A percentile compares a stretch with the other conserved stretches of the same genome.
Conservation (phyloP, 2,797 vertebrate species). For the Furcifer pardalis region DNA sequence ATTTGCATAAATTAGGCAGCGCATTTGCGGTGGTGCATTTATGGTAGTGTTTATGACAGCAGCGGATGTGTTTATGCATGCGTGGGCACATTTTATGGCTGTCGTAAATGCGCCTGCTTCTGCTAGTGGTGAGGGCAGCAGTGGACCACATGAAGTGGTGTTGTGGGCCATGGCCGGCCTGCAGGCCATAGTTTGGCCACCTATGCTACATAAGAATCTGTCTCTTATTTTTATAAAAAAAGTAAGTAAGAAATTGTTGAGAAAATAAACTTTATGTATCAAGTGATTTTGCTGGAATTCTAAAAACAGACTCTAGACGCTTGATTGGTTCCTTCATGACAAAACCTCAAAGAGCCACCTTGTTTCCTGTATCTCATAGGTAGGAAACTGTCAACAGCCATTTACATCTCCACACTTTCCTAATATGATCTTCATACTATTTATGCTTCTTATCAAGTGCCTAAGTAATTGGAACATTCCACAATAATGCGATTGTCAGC, state of each 20-base stretch:
- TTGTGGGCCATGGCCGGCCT: too few species aligned
- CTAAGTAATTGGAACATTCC: slow-evolving; percentile 55
- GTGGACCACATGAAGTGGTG: too few species aligned
- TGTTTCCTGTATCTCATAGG: slow-evolving; percentile 46
- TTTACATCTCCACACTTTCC: slow-evolving; percentile 46
- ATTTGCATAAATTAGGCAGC: too few species aligned
- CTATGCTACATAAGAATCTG: slow-evolving; percentile 43
- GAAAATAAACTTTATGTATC: too few species aligned
- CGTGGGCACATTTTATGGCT: too few species aligned
- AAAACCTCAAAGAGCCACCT: slow-evolving; percentile 23
- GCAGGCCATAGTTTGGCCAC: too few species aligned
- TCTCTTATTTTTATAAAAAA: slow-evolving; percentile 12
- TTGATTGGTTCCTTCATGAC: slow-evolving; percentile 32
- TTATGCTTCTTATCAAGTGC: slow-evolving; percentile 41
- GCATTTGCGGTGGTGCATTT: too few species aligned
- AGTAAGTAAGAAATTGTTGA: too few species aligned
- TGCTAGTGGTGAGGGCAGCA: too few species aligned
- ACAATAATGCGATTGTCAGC: slow-evolving; percentile 47
- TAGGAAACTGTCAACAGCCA: slow-evolving; percentile 52
- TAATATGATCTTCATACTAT: slow-evolving; percentile 41
- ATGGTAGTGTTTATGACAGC: too few species aligned
- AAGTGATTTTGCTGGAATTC: slow-evolving; percentile 47
- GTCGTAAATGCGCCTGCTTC: too few species aligned
- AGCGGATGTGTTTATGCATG: too few species aligned
- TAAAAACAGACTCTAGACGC: slow-evolving; percentile 24